Evolutionary conservation across 2,113 vertebrate genomes (phyloP).

Genomic region (Alosa alosa): DNA sequence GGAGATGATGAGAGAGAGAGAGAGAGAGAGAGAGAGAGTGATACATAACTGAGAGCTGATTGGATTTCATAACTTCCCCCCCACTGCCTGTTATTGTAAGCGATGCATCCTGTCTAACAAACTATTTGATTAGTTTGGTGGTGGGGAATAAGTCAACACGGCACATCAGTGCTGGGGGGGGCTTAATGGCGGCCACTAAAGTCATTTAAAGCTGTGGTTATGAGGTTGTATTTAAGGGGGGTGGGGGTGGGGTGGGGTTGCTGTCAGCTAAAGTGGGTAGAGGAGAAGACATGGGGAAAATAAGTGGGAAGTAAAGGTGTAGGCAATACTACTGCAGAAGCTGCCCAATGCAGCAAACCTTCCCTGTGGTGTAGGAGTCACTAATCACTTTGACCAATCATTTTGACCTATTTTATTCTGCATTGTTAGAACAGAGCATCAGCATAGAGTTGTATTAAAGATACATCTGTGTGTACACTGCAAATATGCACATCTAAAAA

Average conservation of each 20-base stretch:
- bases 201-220: not conserved
- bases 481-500: too few relatives aligned
- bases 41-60: not conserved
- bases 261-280: not conserved
- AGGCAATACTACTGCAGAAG: not conserved
- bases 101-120: slow-evolving; percentile 8
- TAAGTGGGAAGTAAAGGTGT: not conserved
- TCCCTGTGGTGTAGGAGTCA: not conserved
- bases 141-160: not conserved
- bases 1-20: not conserved
- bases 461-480: too few relatives aligned
- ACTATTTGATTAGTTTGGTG: slow-evolving; percentile 7
- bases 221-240: not conserved
- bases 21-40: not conserved
- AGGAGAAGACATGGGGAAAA: not conserved
- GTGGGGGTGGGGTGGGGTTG: not conserved
- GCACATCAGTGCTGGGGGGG: not conserved
- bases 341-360: not conserved
- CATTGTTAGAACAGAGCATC: not conserved
- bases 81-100: not conserved
- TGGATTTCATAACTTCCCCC: not conserved
- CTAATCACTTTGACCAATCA: not conserved
- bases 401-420: not conserved
- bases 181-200: not conserved
- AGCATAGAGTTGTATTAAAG: too few relatives aligned